Conservation (phyloP, 2,113 vertebrate genomes). For the Lepisosteus oculatus region DNA sequence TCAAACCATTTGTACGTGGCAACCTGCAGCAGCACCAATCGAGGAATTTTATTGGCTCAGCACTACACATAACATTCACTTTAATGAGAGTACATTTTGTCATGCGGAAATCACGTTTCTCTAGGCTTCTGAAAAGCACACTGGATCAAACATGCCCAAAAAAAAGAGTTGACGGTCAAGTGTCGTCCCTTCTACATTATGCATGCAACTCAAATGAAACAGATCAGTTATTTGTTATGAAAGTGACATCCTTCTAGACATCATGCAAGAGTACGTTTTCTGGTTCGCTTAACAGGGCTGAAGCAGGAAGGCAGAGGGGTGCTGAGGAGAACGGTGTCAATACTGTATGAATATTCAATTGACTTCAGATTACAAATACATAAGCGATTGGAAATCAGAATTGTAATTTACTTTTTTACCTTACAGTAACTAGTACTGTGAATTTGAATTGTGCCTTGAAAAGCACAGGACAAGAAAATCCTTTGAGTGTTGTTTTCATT, state of each 20-base stretch:
- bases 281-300: slow-evolving; percentile 39
- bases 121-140: slow-evolving; percentile 4
- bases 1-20: background rate
- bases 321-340: slow-evolving; percentile 20
- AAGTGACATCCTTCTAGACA: slow-evolving; percentile 21
- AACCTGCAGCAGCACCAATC: background rate
- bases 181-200: slow-evolving; percentile 4
- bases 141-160: background rate
- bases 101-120: background rate
- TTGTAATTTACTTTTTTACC: background rate
- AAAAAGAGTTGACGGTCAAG: background rate
- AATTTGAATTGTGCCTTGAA: no score
- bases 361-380: no score
- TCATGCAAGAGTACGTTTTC: slow-evolving; percentile 46
- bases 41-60: background rate
- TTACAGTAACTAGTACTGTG: background rate
- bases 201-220: slow-evolving; percentile 43
- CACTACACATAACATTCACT: background rate
- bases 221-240: slow-evolving; percentile 1
- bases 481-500: background rate
- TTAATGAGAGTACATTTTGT: slow-evolving; percentile 5
- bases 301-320: slow-evolving; percentile 60
- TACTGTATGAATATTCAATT: no score
- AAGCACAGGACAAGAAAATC: no score
- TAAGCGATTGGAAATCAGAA: no score